Conservation (phyloP, 2,888 invertebrate genomes). For the Julus scandinavius region DNA sequence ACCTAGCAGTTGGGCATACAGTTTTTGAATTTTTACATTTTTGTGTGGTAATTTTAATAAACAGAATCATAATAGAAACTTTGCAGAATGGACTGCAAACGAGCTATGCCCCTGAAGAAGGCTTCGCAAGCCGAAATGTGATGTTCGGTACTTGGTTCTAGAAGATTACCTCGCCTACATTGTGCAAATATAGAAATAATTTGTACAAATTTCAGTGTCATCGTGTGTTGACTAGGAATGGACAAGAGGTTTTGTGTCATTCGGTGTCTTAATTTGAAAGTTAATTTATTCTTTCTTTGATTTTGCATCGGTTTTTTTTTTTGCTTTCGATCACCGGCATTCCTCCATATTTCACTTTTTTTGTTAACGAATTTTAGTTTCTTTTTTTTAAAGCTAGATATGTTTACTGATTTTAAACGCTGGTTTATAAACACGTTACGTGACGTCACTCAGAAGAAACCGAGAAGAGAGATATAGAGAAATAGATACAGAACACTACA, state of each 20-base stretch:
- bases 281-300: not conserved
- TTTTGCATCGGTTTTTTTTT: not conserved
- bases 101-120: no score
- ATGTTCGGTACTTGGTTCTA: not conserved
- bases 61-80: no score
- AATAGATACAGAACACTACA: constrained; percentile 29
- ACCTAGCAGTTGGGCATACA: no score
- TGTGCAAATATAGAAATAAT: not conserved
- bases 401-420: not conserved
- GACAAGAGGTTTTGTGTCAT: not conserved
- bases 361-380: not conserved
- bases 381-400: not conserved
- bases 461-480: not conserved
- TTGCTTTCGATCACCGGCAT: not conserved
- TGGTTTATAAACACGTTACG: constrained; percentile 16
- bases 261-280: not conserved
- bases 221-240: not conserved
- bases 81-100: no score
- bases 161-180: no score
- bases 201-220: not conserved
- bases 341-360: not conserved
- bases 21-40: no score
- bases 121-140: no score
- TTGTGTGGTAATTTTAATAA: no score
- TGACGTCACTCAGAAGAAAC: constrained; percentile 5